A percentile compares a stretch with the other conserved stretches of the same genome.
phyloP scores from a whole-genome alignment of 2,113 vertebrate genomes.

The Paramormyrops kingsleyae region DNA sequence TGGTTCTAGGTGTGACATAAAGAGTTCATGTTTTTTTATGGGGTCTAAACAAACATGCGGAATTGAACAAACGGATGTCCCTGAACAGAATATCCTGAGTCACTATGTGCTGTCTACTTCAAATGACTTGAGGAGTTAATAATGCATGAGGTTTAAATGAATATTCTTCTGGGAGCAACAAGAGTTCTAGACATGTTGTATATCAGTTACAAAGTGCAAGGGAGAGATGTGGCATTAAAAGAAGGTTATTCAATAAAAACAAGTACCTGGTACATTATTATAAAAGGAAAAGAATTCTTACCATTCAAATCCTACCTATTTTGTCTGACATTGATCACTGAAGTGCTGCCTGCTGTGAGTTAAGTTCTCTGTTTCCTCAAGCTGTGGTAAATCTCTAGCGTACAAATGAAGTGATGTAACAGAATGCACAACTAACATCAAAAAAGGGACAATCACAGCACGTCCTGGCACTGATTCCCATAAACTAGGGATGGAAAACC shows the following conservation, averaged over 20 bases:
- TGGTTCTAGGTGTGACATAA: neutral
- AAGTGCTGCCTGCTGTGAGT: neutral
- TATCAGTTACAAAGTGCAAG: neutral
- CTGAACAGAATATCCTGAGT: neutral
- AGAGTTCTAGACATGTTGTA: neutral
- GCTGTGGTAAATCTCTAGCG: neutral
- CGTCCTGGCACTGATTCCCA: neutral
- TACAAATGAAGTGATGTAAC: neutral
- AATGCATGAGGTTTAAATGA: neutral
- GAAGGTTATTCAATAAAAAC: neutral
- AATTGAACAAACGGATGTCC: neutral
- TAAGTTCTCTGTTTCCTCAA: neutral
- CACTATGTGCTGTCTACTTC: neutral
- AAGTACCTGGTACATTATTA: neutral
- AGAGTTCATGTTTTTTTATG: neutral
- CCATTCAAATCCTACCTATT: neutral
- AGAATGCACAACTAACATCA: neutral
- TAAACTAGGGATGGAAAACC: neutral
- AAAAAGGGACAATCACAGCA: neutral
- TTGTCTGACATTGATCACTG: neutral
- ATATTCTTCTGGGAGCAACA: neutral
- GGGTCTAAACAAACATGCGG: neutral
- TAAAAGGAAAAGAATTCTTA: neutral
- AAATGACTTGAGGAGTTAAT: neutral
- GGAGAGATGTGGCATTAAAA: neutral